Evolutionary conservation across 2,113 vertebrate species (phyloP), one percentile per base, ranked within the genome.

Genomic region (Grammatotria lemairii): DNA sequence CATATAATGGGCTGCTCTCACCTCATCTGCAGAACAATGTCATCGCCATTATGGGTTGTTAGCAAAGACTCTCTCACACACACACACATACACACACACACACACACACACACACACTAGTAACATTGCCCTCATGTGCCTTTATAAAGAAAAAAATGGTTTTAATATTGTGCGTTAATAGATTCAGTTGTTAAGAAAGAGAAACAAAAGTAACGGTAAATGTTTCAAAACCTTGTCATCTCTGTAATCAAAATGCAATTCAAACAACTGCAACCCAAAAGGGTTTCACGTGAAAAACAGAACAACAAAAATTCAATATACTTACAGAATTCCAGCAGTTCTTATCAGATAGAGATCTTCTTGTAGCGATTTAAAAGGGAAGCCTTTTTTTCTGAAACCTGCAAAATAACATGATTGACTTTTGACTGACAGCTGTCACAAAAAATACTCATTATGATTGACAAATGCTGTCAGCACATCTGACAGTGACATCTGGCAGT

Each of bases 1-100:
- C 82, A 90, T 81, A 88, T 92, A 94, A 93, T 92, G 83, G 88
- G 84, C 88, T 92, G 81, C 88, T 91, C 87, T 94, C 93, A 92
- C 91, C 90, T 94, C 84, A 92, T 93, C 92, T 90, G 88, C 80
- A 88, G 87, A 88, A 92, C 90, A 92, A 93, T 85, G 86, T 82
- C 70, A 84, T 90, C 33, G 14, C 81, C 91, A 93, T 95, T 93
- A 92, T 90, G 84, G 84, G 31, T 81, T 91, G 87, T 94, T 90
- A 92, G 81, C 38, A 79, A 51, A 80, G 51, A 83, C 42, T 13
- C 38, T 47, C 68, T 47, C 4, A 26, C 33, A 13, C 60, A 35
- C 40, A 51, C 6, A 23, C 8, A 51, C 6, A 21, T 11, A 19
- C 5, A 5, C 51, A 8, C 2, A 2, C 21, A 7, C 1, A 13